Base-by-base conservation (phyloP, 1,140 invertebrate genomes). In the Magallana ariakensis region DNA sequence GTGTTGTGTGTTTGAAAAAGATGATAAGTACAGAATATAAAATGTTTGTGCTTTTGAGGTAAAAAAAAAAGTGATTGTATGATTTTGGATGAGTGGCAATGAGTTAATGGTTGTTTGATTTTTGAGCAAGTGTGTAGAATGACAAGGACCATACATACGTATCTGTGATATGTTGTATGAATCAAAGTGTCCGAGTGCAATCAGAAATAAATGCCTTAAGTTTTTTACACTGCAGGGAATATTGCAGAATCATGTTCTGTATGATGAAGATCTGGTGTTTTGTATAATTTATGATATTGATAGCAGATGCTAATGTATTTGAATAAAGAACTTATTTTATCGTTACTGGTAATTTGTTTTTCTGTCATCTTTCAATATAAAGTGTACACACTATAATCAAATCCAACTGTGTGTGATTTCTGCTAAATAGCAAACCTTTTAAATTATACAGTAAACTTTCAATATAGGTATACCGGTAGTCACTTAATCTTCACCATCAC, bases 171-270 rank as follows among this genome's bases (percentile, higher is more conserved):
- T 46, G 11, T 13, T 33, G 66, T 75, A 26, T 75, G 66, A 11
- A 26, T 75, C 11, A 75, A 26, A 33, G 13, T 75, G 66, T 19
- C 22, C 22, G 66, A 22, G 22, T 75, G 22, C 22, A 5, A 46
- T 46, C 22, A 26, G 22, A 26, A 75, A 70, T 2, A 22, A 11
- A 26, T 75, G 66, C 66, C 19, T 33, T 26, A 75, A 33, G 11
- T 33, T 75, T 75, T 75, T 26, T 75, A 9, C 22, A 75, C 66
- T 75, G 66, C 66, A 75, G 66, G 66, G 26, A 75, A 46, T 75
- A 26, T 75, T 33, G 66, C 66, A 75, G 66, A 75, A 75, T 75
- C 66, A 75, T 75, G 66, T 75, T 10, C 13, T 75, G 66, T 75
- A 75, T 19, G 26, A 26, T 33, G 58, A 11, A 75, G 66, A 75